Evolutionary conservation across 2,797 vertebrate species (phyloP), one percentile per base, ranked within the genome.

Genomic region (Picus viridis): DNA sequence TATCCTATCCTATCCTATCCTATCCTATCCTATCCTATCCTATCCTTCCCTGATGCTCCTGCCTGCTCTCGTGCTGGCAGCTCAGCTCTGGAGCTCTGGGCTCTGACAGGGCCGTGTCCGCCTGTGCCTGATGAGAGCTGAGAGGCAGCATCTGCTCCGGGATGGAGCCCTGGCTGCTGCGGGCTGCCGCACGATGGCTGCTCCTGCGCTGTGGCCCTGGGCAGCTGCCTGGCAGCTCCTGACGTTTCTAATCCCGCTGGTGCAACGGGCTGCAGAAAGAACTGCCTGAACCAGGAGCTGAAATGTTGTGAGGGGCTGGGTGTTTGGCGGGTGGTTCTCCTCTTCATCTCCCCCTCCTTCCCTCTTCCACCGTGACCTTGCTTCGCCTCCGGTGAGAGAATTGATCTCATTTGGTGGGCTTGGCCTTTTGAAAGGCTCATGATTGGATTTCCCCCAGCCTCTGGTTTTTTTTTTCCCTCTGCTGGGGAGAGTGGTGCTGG

Each of bases 261-360:
- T 95, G 95, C 97, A 98, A 97, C 97, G 96, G 94, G 95, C 94
- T 97, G 97, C 90, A 92, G 83, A 72, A 84, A 73, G 96, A 96
- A 97, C 96, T 83, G 41, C 26, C 83, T 90, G 94, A 93, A 75
- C 13, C 96, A 90, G 93, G 96, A 96, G 89, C 77, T 95, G 91
- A 86, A 64, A 89, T 88, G 27, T 91, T 80, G 59, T 43, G n/a
- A 18, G 47, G 22, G 47, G 22, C 23, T 49, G 22, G 22, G 69
- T 19, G n/a, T 30, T 57, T 86, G 39, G 18, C 41, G 59, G 58
- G 51, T 62, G 69, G 12, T 27, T 64, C 67, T 22, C 8, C 9
- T 51, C 49, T 73, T 86, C 0, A 1, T 32, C 29, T 26, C 11
- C 13, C 10, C 23, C 23, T 51, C 23, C 23, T 51, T 54, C 51